Conservation (phyloP, 2,797 vertebrate species). For the Gymnocypris eckloni region DNA sequence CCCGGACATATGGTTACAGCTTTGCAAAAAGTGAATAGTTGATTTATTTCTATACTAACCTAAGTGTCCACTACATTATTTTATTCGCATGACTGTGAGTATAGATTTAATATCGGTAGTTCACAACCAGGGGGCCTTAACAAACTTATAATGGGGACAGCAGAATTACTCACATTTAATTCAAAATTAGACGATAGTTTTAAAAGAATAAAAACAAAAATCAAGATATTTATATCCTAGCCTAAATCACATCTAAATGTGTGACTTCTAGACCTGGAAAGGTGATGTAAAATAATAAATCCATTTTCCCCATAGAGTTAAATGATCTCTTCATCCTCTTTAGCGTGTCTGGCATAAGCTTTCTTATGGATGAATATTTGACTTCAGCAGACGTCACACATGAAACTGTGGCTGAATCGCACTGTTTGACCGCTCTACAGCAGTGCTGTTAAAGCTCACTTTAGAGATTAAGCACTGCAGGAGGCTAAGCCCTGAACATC, state of each 20-base stretch:
- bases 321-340: neutral
- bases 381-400: neutral
- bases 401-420: neutral
- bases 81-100: neutral
- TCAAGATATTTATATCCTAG: neutral
- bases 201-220: neutral
- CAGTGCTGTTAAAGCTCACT: constrained; percentile 17
- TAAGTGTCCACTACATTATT: neutral
- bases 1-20: neutral
- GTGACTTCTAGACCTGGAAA: neutral
- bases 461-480: neutral
- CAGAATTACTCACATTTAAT: neutral
- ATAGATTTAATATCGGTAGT: neutral
- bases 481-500: constrained; percentile 25
- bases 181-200: neutral
- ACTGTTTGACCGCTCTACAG: no score
- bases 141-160: neutral
- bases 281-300: no score
- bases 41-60: neutral
- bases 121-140: neutral
- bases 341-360: neutral
- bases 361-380: neutral
- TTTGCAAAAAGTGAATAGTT: neutral
- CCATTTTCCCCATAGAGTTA: neutral
- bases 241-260: neutral